A percentile compares a stretch with the other conserved stretches of the same genome.
These are phyloP conservation scores for Acleris sparsana DNA, from an alignment of 2,888 invertebrate species.

Conservation along the genomic window DNA sequence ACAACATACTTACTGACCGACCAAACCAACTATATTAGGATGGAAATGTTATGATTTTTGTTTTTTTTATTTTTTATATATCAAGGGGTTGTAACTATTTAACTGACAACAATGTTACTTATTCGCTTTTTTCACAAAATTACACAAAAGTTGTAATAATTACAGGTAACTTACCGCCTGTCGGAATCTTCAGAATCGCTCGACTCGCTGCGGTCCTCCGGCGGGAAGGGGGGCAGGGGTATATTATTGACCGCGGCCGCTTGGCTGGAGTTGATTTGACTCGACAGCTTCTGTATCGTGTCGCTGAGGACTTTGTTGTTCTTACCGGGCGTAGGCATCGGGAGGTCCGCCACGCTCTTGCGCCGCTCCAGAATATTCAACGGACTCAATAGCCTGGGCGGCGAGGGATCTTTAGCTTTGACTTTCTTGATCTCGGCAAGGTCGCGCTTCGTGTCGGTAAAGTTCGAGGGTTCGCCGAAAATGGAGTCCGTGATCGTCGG, in stretches of 20 bases:
- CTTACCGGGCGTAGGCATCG: slow-evolving; percentile 68
- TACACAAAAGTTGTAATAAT: neutral
- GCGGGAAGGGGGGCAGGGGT: slow-evolving; percentile 64
- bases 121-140: too few species aligned
- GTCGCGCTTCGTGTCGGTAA: slow-evolving; percentile 66
- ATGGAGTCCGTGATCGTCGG: slow-evolving; percentile 60
- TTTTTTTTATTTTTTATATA: too few species aligned
- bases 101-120: too few species aligned
- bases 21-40: too few species aligned
- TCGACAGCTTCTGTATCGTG: slow-evolving; percentile 85
- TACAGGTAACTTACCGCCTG: slow-evolving; percentile 58
- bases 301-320: slow-evolving; percentile 85
- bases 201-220: slow-evolving; percentile 72
- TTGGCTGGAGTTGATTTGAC: slow-evolving; percentile 75
- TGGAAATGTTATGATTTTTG: too few species aligned
- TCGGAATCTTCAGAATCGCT: slow-evolving; percentile 79
- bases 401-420: slow-evolving; percentile 63
- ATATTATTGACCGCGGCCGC: slow-evolving; percentile 60
- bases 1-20: neutral
- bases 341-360: slow-evolving; percentile 72
- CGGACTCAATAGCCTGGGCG: slow-evolving; percentile 69
- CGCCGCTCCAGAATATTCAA: slow-evolving; percentile 69
- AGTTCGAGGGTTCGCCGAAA: slow-evolving; percentile 71
- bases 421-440: slow-evolving; percentile 64
- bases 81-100: too few species aligned